phyloP scores from a whole-genome alignment of 2,888 invertebrate genomes.

The Tinea semifulvella region DNA sequence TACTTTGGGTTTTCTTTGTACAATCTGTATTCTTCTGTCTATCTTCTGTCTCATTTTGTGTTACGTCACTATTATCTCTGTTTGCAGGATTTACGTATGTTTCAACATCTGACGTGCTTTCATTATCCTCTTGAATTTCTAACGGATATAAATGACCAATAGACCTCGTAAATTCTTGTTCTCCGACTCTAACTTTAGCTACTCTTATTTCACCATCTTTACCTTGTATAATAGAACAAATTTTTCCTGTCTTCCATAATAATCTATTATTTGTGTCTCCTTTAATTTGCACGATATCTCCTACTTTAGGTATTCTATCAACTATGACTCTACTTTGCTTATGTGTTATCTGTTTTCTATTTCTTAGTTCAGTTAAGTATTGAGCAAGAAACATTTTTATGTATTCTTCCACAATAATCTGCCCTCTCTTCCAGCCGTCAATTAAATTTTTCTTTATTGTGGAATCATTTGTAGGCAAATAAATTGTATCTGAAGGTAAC shows the following conservation, averaged over 20 bases:
- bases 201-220: constrained; percentile 1
- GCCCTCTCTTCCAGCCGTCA: not conserved
- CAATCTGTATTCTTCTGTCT: too few relatives aligned
- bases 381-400: constrained; percentile 9
- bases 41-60: too few relatives aligned
- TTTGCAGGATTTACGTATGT: too few relatives aligned
- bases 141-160: constrained; percentile 11
- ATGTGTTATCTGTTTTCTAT: constrained; percentile 12
- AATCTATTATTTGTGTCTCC: constrained; percentile 13
- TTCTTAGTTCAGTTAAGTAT: constrained; percentile 13
- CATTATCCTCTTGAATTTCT: not conserved
- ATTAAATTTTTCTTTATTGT: not conserved
- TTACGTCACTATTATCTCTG: too few relatives aligned
- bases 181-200: constrained; percentile 7
- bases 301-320: not conserved
- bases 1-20: too few relatives aligned
- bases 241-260: constrained; percentile 14
- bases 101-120: not conserved
- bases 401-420: not conserved
- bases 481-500: not conserved
- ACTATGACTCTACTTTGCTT: constrained; percentile 13
- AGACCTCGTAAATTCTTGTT: constrained; percentile 11
- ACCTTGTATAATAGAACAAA: not conserved
- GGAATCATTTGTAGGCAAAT: too few relatives aligned
- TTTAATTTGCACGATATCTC: constrained; percentile 16